A percentile compares a stretch with the other conserved stretches of the same genome.
These are phyloP conservation scores for Ispidina picta DNA, from an alignment of 2,797 vertebrate genomes.

Conservation along the genomic window DNA sequence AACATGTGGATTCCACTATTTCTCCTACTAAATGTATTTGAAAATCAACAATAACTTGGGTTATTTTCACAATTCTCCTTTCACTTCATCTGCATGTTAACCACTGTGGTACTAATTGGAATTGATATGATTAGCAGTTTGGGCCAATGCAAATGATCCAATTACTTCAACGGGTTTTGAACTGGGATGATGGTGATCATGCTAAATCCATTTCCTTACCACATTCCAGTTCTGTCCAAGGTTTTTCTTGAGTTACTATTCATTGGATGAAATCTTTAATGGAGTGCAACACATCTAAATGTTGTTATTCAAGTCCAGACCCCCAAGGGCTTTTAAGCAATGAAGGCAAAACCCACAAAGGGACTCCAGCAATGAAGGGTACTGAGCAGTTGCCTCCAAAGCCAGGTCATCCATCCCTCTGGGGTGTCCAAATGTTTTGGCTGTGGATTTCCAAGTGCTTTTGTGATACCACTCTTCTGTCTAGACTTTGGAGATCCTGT, in stretches of 20 bases:
- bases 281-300: neutral
- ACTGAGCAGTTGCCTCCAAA: neutral
- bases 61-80: neutral
- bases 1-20: neutral
- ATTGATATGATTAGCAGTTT: neutral
- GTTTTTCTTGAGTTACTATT: neutral
- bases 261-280: neutral
- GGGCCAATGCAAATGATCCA: neutral
- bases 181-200: neutral
- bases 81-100: neutral
- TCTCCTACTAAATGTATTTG: neutral
- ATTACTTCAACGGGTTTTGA: neutral
- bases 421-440: neutral
- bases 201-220: neutral
- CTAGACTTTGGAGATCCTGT: neutral
- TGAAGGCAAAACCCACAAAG: neutral
- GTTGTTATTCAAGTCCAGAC: neutral
- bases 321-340: neutral
- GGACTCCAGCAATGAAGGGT: neutral
- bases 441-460: neutral
- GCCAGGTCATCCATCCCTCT: neutral
- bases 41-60: neutral
- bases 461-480: neutral
- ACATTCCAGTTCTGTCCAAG: neutral
- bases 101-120: neutral